Evolutionary conservation across 2,888 invertebrate species (phyloP).

Genomic region (Cerastis rubricosa): DNA sequence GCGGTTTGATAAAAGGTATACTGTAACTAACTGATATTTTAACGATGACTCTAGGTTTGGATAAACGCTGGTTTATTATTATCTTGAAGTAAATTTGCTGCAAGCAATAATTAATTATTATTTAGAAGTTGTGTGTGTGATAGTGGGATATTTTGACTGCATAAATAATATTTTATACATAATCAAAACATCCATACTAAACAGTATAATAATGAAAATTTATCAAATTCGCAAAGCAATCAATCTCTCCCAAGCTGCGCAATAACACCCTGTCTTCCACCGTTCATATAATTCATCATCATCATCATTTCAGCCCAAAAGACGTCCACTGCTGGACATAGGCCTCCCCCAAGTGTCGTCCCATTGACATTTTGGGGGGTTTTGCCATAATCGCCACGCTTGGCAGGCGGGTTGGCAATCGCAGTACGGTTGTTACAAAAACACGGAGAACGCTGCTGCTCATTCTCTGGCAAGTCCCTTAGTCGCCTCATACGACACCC

Average conservation of each 20-base stretch:
- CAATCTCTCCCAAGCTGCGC: not conserved
- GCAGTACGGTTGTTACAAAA: too few relatives aligned
- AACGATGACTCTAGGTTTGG: not conserved
- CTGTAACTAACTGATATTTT: not conserved
- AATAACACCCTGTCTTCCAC: not conserved
- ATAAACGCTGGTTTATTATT: not conserved
- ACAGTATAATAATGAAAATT: not conserved
- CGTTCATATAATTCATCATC: not conserved
- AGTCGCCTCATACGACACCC: too few relatives aligned
- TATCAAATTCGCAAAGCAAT: not conserved
- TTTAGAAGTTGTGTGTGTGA: not conserved
- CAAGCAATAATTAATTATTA: not conserved
- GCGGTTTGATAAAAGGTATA: constrained; percentile 25
- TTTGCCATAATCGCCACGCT: too few relatives aligned
- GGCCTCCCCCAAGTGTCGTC: too few relatives aligned
- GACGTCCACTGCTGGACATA: too few relatives aligned
- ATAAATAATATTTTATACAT: too few relatives aligned
- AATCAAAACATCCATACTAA: not conserved
- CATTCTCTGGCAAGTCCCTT: too few relatives aligned
- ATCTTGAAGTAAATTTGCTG: not conserved
- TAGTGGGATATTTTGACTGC: too few relatives aligned
- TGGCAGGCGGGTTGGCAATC: too few relatives aligned
- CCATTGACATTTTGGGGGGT: too few relatives aligned
- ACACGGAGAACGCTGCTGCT: too few relatives aligned
- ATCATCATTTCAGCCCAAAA: too few relatives aligned